Percentiles rank a stretch among this genome's conserved stretches.
Evolutionary conservation across 2,888 invertebrate species (phyloP).

Genomic region (Oligia fasciuncula): DNA sequence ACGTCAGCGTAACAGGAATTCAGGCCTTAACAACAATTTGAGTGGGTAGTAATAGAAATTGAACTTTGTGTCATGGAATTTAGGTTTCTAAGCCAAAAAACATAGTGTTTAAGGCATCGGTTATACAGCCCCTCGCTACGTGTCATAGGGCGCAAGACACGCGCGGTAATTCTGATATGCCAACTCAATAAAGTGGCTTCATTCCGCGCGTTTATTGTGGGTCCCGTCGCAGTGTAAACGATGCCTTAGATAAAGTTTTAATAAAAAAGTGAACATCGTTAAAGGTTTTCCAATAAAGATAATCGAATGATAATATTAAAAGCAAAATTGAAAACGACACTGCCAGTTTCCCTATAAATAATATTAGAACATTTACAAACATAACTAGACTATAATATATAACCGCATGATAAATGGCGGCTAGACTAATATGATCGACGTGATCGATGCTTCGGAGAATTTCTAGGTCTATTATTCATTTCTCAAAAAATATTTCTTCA

Average conservation of each 20-base stretch:
- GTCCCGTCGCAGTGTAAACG: neutral
- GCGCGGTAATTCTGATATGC: neutral
- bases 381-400: slow-evolving; percentile 5
- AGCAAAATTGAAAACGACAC: slow-evolving; percentile 10
- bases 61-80: neutral
- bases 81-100: neutral
- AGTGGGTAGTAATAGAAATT: neutral
- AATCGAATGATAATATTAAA: slow-evolving; percentile 23
- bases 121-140: neutral
- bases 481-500: slow-evolving; percentile 21
- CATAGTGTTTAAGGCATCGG: neutral
- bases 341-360: slow-evolving; percentile 1
- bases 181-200: neutral
- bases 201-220: neutral
- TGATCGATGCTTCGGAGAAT: slow-evolving; percentile 47
- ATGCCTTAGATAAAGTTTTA: neutral
- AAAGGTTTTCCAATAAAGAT: neutral
- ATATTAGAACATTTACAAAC: slow-evolving; percentile 22
- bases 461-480: slow-evolving; percentile 21
- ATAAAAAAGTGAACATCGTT: neutral
- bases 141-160: neutral
- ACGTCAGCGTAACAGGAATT: too few relatives aligned
- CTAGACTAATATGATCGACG: slow-evolving; percentile 51
- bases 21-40: too few relatives aligned
- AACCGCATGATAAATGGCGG: slow-evolving; percentile 51